phyloP scores from a whole-genome alignment of 2,797 vertebrate genomes.

The Valencia hispanica region DNA sequence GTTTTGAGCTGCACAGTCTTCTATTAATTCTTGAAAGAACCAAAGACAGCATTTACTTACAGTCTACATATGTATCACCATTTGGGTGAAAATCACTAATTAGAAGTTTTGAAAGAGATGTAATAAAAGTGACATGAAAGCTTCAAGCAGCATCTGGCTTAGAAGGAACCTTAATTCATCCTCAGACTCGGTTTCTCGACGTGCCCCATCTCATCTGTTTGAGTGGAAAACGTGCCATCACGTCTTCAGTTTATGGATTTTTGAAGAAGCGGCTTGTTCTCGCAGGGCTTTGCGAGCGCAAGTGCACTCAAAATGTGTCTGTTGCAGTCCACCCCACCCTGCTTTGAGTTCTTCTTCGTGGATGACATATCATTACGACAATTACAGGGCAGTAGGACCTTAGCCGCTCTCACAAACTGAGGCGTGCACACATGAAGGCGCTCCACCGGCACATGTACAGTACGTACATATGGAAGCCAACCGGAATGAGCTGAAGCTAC shows the following conservation, averaged over 20 bases:
- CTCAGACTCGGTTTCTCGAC: conserved; percentile 35
- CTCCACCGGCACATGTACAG: conserved; percentile 14
- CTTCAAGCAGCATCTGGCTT: conserved; percentile 8
- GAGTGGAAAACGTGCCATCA: conserved; percentile 8
- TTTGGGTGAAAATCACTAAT: conserved; percentile 4
- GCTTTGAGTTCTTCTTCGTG: conserved; percentile 60
- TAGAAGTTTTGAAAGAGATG: conserved; percentile 14
- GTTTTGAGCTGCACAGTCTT: background rate
- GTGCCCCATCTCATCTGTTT: conserved; percentile 29
- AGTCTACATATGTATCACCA: background rate
- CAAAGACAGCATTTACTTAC: background rate
- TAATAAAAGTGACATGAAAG: conserved; percentile 28
- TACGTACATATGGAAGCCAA: conserved; percentile 30
- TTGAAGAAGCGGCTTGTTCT: conserved; percentile 55
- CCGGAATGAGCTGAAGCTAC: conserved; percentile 30
- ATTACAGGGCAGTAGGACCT: conserved; percentile 73
- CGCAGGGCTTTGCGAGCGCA: conserved; percentile 51
- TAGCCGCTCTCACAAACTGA: conserved; percentile 36
- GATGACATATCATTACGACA: conserved; percentile 79
- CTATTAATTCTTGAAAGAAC: background rate
- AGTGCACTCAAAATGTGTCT: conserved; percentile 44
- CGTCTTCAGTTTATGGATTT: conserved; percentile 37
- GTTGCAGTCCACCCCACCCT: conserved; percentile 73
- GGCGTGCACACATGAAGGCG: conserved; percentile 22
- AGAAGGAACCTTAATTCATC: background rate